Percentiles rank a stretch among this genome's conserved stretches.
Evolutionary conservation across 2,797 vertebrate genomes (phyloP).

Genomic region (Discoglossus pictus): DNA sequence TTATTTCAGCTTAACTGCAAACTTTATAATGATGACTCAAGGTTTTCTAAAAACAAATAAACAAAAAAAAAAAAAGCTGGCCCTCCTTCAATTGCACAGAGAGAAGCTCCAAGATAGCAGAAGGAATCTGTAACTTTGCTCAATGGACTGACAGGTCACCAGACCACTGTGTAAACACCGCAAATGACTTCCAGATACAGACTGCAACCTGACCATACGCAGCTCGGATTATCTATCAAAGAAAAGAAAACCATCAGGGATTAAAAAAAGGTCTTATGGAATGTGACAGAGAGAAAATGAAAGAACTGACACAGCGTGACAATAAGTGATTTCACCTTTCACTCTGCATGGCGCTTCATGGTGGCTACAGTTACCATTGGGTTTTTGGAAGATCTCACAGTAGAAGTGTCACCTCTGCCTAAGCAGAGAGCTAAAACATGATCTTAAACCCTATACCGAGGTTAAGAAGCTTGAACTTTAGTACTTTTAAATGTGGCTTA

Average conservation of each 20-base stretch:
- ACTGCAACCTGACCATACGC: slow-evolving; percentile 5
- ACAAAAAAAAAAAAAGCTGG: slow-evolving; percentile 19
- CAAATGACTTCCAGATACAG: slow-evolving; percentile 15
- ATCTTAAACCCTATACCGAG: too few species aligned
- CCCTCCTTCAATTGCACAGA: slow-evolving; percentile 19
- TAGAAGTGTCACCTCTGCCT: too few species aligned
- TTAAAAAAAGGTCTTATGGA: slow-evolving; percentile 7
- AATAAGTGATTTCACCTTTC: background rate
- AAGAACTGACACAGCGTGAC: background rate
- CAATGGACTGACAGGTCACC: slow-evolving; percentile 17
- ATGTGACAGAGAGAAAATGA: background rate
- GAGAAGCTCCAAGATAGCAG: slow-evolving; percentile 23
- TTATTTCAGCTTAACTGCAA: slow-evolving; percentile 36
- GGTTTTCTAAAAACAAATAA: slow-evolving; percentile 34
- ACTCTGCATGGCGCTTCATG: background rate
- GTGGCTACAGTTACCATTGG: too few species aligned
- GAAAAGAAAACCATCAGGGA: background rate
- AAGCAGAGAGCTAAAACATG: too few species aligned
- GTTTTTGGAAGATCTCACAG: too few species aligned
- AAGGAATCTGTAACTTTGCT: background rate
- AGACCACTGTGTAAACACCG: slow-evolving; percentile 13
- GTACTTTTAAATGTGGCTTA: too few species aligned
- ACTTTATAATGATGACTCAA: slow-evolving; percentile 28
- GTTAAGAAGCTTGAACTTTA: too few species aligned
- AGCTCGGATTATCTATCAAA: slow-evolving; percentile 5